Evolutionary conservation across 2,888 invertebrate species (phyloP).

Genomic region (Auanema freiburgensis): DNA sequence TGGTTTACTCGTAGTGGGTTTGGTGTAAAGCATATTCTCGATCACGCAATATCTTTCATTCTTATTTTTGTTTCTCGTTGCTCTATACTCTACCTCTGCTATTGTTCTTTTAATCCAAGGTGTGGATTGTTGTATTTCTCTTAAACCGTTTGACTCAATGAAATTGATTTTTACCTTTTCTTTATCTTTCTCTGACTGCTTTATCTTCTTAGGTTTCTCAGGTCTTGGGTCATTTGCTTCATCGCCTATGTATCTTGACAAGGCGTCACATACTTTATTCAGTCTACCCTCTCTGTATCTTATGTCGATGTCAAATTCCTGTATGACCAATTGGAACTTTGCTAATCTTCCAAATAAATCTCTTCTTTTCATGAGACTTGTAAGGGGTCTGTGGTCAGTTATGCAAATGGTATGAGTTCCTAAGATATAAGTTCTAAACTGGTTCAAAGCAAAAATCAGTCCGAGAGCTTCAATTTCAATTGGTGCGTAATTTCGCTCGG

Average conservation of each 20-base stretch:
- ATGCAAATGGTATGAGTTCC: conserved; percentile 20
- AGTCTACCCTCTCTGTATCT: conserved; percentile 32
- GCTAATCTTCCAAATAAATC: conserved; percentile 24
- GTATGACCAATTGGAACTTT: conserved; percentile 22
- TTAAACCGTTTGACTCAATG: not conserved
- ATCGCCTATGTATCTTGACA: conserved; percentile 25
- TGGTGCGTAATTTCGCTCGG: conserved; percentile 23
- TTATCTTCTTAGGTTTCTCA: conserved; percentile 4
- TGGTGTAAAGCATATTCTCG: conserved; percentile 15
- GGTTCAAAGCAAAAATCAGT: conserved; percentile 14
- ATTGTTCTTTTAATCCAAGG: conserved; percentile 3
- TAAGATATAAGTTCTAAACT: conserved; percentile 27
- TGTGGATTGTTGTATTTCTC: conserved; percentile 11
- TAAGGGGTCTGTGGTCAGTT: conserved; percentile 27
- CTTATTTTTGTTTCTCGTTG: not conserved
- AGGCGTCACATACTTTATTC: conserved; percentile 32
- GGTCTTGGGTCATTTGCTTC: conserved; percentile 11
- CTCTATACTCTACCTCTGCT: not conserved
- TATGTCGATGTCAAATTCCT: conserved; percentile 28
- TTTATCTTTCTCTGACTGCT: not conserved
- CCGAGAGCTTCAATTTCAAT: conserved; percentile 32
- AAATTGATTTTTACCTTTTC: not conserved
- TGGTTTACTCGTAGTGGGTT: not conserved
- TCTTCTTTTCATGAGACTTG: conserved; percentile 14
- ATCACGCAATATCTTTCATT: conserved; percentile 15